Percentiles rank a stretch among this genome's conserved stretches.
These are phyloP conservation scores for Illadopsis cleaveri DNA, from an alignment of 2,113 vertebrate species.

Conservation along the genomic window DNA sequence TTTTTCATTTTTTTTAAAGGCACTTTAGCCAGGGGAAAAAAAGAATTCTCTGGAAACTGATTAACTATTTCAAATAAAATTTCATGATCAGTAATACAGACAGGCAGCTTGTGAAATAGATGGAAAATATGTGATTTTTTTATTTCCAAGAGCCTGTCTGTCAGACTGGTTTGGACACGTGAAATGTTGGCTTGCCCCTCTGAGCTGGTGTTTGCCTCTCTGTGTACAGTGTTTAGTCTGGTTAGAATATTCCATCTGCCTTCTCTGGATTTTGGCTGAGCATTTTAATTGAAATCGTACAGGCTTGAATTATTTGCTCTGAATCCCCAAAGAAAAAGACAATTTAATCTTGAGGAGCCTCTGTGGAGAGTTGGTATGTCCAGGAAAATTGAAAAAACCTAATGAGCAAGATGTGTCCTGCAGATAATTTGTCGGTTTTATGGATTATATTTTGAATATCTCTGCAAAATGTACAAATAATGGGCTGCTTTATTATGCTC, in stretches of 20 bases:
- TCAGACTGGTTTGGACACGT: background rate
- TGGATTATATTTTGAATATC: background rate
- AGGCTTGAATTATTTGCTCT: slow-evolving; percentile 5
- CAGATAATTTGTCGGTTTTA: background rate
- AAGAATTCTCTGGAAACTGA: background rate
- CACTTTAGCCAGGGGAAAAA: background rate
- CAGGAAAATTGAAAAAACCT: background rate
- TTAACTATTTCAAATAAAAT: background rate
- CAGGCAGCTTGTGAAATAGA: background rate
- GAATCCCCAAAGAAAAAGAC: background rate
- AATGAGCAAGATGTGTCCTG: background rate
- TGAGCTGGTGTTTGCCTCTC: background rate
- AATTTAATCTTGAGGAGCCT: background rate
- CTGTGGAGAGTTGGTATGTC: background rate
- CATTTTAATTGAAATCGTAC: background rate
- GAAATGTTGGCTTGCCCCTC: background rate
- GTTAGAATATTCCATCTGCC: background rate
- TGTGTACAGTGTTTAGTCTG: background rate
- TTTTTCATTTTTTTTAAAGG: background rate
- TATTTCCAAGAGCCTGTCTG: background rate
- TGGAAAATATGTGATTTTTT: too few species aligned
- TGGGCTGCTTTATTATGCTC: background rate
- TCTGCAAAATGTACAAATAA: background rate
- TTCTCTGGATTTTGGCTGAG: background rate
- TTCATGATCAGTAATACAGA: background rate